These are phyloP conservation scores for Metallyticus violacea DNA, from an alignment of 2,888 invertebrate species.

Conservation along the genomic window DNA sequence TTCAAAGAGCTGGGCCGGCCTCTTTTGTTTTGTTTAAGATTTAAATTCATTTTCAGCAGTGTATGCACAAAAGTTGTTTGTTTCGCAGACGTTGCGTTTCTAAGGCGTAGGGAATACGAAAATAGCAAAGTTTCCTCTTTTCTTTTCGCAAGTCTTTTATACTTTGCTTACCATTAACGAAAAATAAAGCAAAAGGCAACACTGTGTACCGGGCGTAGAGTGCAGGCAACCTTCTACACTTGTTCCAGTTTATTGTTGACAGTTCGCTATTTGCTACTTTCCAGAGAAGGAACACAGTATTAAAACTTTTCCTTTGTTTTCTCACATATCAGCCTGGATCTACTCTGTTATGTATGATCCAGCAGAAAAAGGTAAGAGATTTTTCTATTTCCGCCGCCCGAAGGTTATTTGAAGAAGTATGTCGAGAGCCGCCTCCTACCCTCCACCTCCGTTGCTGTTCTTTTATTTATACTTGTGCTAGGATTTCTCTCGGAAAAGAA, in stretches of 20 bases:
- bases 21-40: too few species aligned
- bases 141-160: neutral
- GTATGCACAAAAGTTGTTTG: too few species aligned
- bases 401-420: neutral
- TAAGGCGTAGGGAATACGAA: too few species aligned
- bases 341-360: neutral
- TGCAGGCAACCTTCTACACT: neutral
- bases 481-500: neutral
- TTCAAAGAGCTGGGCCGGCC: too few species aligned
- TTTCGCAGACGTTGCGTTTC: too few species aligned
- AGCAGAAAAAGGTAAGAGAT: neutral
- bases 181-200: neutral
- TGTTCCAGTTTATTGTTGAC: neutral
- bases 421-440: neutral
- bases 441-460: too few species aligned
- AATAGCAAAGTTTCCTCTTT: too few species aligned
- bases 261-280: too few species aligned
- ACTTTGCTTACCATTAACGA: neutral
- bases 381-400: neutral
- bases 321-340: neutral
- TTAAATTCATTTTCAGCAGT: too few species aligned
- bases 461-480: neutral
- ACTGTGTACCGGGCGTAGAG: neutral
- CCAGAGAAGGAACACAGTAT: neutral
- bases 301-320: neutral